Evolutionary conservation across 2,888 invertebrate species (phyloP), one percentile per base, ranked within the genome.

Genomic region (Cephus nigrinus): DNA sequence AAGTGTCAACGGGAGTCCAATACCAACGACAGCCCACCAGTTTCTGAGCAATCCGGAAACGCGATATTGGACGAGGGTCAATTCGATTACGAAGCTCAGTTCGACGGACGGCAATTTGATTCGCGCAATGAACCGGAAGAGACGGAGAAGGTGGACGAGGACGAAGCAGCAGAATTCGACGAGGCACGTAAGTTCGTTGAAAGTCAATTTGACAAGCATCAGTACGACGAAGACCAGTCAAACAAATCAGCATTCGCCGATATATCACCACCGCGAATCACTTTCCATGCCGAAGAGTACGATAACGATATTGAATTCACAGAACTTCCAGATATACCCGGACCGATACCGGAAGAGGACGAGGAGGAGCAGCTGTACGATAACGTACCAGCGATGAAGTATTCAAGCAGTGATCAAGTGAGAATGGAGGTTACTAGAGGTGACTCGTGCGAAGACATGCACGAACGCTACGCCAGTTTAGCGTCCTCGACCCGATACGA

Each of bases 381-480:
- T 71, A 91, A 91, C 77, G 90, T 91, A 3, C 91, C 91, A 2
- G 91, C 90, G 0, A 90, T 91, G 89, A 90, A 88, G 73, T 91
- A 91, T 74, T 83, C 88, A 2, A 88, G 86, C 77, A 83, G 83
- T 3, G 90, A 90, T 75, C 88, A 88, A 76, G 82, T 88, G 0
- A 85, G 86, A 4, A 86, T 90, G 88, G 88, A 90, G 33, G 88
- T 91, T 0, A 87, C 83, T 32, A 85, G 89, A 1, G 88, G 87
- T 0, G 89, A 90, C 69, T 90, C 90, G 71, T 89, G 89, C 1
- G 91, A 91, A 77, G 90, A 91, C 69, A 90, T 90, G 90, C 91
- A 91, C 81, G 91, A 91, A 78, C 87, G 86, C 40, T 91, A 89
- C 76, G 87, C 90, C 35, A 88, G 86, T 73, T 78, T 90, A 9